Conservation (phyloP, 2,113 vertebrate species). For the Pteropus alecto region DNA sequence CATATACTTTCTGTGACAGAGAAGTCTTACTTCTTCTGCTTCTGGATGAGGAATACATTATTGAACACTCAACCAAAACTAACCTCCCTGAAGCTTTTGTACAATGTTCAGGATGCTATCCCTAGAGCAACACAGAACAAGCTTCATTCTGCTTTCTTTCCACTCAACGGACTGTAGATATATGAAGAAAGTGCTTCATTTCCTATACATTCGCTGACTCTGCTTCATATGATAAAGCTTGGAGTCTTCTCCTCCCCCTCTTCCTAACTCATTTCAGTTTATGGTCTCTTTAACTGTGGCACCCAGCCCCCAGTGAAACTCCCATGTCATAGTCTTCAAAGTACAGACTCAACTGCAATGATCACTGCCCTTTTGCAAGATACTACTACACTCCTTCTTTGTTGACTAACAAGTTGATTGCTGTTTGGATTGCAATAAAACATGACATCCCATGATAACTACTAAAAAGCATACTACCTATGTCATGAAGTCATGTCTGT, state of each 20-base stretch:
- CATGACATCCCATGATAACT: not conserved
- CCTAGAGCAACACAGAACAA: not conserved
- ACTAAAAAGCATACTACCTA: not conserved
- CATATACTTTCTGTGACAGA: not conserved
- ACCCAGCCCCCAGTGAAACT: not conserved
- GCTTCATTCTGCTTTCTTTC: not conserved
- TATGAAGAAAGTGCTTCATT: not conserved
- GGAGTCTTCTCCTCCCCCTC: not conserved
- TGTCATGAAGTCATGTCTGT: not conserved
- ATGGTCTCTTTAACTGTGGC: not conserved
- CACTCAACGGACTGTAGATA: not conserved
- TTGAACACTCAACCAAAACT: not conserved
- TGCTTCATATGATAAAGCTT: not conserved
- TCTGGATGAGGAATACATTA: not conserved
- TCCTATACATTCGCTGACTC: not conserved
- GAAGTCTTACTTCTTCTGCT: not conserved
- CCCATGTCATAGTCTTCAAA: not conserved
- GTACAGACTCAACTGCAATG: not conserved
- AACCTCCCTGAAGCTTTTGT: not conserved
- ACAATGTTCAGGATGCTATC: not conserved
- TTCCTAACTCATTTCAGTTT: not conserved
- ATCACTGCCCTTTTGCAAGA: not conserved
- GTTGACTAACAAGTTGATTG: not conserved
- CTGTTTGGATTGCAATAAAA: not conserved
- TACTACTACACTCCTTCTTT: not conserved